Conservation (phyloP, 2,888 invertebrate genomes). For the Nemurella pictetii region DNA sequence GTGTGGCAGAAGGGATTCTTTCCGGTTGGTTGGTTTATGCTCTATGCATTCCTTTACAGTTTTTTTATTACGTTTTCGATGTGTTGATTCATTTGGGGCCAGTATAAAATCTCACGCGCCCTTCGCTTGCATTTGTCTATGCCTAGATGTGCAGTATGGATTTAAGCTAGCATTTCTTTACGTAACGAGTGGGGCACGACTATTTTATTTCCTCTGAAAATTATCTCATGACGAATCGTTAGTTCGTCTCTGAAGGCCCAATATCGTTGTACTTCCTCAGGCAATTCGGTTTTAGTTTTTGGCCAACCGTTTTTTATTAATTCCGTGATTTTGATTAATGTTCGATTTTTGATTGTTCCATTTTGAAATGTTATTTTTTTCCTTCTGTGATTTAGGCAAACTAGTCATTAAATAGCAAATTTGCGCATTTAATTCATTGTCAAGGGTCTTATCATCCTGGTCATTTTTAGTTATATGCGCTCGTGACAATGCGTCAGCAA, state of each 20-base stretch:
- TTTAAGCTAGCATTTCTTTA: neutral
- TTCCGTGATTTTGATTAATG: neutral
- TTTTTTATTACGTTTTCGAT: too few species aligned
- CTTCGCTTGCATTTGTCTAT: neutral
- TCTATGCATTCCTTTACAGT: too few species aligned
- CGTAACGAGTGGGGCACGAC: too few species aligned
- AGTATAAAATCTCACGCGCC: neutral
- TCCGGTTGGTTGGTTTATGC: too few species aligned
- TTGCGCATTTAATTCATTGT: too few species aligned
- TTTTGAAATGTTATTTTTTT: neutral
- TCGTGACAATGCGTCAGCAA: too few species aligned
- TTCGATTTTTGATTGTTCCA: neutral
- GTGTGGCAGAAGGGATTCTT: too few species aligned
- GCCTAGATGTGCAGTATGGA: slow-evolving; percentile 1
- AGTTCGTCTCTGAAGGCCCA: neutral
- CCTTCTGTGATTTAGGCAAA: neutral
- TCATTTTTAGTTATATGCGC: too few species aligned
- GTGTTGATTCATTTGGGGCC: neutral
- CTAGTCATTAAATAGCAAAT: too few species aligned
- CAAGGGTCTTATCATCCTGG: too few species aligned
- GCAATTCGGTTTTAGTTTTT: neutral
- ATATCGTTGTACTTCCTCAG: neutral
- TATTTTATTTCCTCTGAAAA: neutral
- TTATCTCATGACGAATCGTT: neutral
- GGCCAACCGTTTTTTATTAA: neutral